A percentile compares a stretch with the other conserved stretches of the same genome.
Conservation (phyloP, 2,888 invertebrate species). For the Strigamia transsilvanica region DNA sequence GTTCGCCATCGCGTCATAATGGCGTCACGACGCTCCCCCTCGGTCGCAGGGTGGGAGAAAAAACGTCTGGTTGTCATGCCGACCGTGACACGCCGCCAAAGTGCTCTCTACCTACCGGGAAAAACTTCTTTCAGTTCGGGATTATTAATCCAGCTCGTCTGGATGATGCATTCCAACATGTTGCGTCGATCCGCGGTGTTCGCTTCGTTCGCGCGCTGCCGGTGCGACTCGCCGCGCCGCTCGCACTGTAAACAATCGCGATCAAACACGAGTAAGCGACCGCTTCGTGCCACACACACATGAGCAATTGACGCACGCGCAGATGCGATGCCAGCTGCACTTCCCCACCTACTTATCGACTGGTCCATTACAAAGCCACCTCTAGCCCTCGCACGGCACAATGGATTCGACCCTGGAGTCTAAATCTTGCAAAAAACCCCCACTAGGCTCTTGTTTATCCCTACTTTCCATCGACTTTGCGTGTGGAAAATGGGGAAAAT, state of each 20-base stretch:
- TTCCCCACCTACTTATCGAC: slow-evolving; percentile 11
- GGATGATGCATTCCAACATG: slow-evolving; percentile 86
- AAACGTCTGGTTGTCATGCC: not conserved
- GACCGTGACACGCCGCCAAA: no score
- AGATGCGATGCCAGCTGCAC: not conserved
- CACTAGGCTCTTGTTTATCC: not conserved
- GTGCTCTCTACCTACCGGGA: slow-evolving; percentile 70
- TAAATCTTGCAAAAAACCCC: not conserved
- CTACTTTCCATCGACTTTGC: not conserved
- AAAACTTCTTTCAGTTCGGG: slow-evolving; percentile 77
- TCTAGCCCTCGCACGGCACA: not conserved
- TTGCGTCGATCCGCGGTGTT: not conserved
- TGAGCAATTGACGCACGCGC: slow-evolving; percentile 23
- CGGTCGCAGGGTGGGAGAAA: not conserved
- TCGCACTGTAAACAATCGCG: not conserved
- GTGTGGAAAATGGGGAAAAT: not conserved
- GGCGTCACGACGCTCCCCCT: not conserved
- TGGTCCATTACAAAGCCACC: not conserved
- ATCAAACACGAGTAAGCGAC: not conserved
- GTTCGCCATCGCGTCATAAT: not conserved
- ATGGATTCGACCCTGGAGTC: not conserved
- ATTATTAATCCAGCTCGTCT: slow-evolving; percentile 79
- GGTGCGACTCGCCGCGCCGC: not conserved
- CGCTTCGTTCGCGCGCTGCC: not conserved
- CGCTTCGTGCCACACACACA: slow-evolving; percentile 19